These are phyloP conservation scores for Apotomis capreana DNA, from an alignment of 2,888 invertebrate genomes.

Conservation along the genomic window DNA sequence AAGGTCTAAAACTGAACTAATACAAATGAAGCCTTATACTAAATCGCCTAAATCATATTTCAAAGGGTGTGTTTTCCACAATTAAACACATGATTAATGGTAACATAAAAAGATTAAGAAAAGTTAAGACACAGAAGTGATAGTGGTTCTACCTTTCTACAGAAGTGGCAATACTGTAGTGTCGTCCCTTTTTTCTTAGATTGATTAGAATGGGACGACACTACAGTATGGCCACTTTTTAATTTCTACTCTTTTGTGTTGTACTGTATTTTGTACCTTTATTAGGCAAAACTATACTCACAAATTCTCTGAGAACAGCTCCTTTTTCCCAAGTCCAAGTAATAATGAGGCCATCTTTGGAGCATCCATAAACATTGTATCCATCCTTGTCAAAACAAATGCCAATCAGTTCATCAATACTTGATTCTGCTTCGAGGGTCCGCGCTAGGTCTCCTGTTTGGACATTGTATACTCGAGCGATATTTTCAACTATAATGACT, in stretches of 20 bases:
- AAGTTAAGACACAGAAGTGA: too few relatives aligned
- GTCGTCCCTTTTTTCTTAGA: too few relatives aligned
- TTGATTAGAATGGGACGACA: too few relatives aligned
- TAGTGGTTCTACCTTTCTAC: too few relatives aligned
- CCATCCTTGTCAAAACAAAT: conserved; percentile 72
- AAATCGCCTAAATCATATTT: too few relatives aligned
- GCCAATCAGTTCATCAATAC: conserved; percentile 62
- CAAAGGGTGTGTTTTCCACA: too few relatives aligned
- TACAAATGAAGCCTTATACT: too few relatives aligned
- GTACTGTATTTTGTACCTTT: too few relatives aligned
- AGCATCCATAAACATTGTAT: conserved; percentile 75
- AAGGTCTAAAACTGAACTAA: too few relatives aligned
- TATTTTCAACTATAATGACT: conserved; percentile 73
- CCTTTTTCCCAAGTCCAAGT: conserved; percentile 80
- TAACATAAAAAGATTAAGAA: not conserved
- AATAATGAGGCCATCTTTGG: conserved; percentile 66
- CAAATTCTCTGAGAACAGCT: conserved; percentile 74
- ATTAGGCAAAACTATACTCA: conserved; percentile 50
- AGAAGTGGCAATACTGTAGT: too few relatives aligned
- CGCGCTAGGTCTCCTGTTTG: conserved; percentile 74
- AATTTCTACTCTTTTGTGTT: too few relatives aligned
- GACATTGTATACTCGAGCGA: conserved; percentile 73
- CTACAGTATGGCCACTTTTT: too few relatives aligned
- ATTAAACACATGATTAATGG: not conserved
- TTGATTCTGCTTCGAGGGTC: conserved; percentile 69